A percentile compares a stretch with the other conserved stretches of the same genome.
phyloP scores from a whole-genome alignment of 1,140 invertebrate species.

The Ostrea edulis region DNA sequence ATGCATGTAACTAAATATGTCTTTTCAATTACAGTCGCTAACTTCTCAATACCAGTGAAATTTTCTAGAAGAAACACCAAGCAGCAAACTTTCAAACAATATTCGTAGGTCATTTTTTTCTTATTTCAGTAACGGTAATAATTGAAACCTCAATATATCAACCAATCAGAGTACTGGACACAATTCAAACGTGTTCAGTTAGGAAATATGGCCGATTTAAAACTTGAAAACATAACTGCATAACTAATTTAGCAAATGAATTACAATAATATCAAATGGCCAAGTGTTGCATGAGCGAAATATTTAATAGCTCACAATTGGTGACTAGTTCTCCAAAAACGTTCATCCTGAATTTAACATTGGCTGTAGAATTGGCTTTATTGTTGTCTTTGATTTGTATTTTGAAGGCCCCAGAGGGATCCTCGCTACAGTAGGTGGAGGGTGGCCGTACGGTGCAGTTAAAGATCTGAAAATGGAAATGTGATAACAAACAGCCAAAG shows the following conservation, averaged over 20 bases:
- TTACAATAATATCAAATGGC: background rate
- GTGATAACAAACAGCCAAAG: too few species aligned
- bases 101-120: too few species aligned
- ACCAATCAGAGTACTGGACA: background rate
- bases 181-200: background rate
- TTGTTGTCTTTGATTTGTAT: constrained; percentile 4
- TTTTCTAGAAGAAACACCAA: too few species aligned
- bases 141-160: background rate
- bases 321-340: background rate
- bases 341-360: background rate
- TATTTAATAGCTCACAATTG: background rate
- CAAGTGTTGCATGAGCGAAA: background rate
- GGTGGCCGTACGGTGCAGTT: background rate
- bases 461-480: background rate
- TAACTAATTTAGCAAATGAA: background rate
- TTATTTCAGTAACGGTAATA: too few species aligned
- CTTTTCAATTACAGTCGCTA: too few species aligned
- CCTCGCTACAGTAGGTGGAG: background rate
- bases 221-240: background rate
- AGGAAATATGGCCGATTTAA: background rate
- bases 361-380: background rate
- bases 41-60: too few species aligned
- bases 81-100: too few species aligned
- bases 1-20: too few species aligned
- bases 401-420: background rate